Percentiles rank a stretch among this genome's conserved stretches.
These are phyloP conservation scores for Spodoptera littoralis DNA, from an alignment of 2,888 invertebrate species.

Conservation along the genomic window DNA sequence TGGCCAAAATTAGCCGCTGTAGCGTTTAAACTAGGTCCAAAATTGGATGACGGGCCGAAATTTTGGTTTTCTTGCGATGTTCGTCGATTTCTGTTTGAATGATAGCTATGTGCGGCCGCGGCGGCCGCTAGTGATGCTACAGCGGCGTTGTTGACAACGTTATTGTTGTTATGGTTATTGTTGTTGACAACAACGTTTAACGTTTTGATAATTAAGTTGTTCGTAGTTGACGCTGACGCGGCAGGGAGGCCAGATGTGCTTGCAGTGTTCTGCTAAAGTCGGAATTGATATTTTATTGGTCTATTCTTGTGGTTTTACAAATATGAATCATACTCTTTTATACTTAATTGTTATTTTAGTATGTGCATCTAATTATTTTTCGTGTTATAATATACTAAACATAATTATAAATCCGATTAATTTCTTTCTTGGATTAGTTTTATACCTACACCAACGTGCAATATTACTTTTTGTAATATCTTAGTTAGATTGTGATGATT, in stretches of 20 bases:
- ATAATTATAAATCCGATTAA: no score
- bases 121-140: constrained; percentile 86
- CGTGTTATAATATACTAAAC: no score
- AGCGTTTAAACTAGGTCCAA: constrained; percentile 84
- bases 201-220: constrained; percentile 87
- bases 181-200: constrained; percentile 87
- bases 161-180: constrained; percentile 88
- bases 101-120: constrained; percentile 85
- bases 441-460: no score
- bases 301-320: constrained; percentile 11
- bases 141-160: constrained; percentile 86
- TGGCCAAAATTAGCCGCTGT: constrained; percentile 81
- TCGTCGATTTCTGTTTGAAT: constrained; percentile 83
- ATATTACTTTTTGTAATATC: no score
- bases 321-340: no score
- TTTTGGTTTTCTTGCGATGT: constrained; percentile 85
- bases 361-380: no score
- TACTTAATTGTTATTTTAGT: neutral
- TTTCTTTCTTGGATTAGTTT: no score
- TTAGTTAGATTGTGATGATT: no score
- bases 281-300: constrained; percentile 33
- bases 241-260: constrained; percentile 75
- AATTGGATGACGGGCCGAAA: constrained; percentile 76
- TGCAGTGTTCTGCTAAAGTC: constrained; percentile 78
- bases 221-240: constrained; percentile 84